Percentiles rank a stretch among this genome's conserved stretches.
Conservation (phyloP, 2,888 invertebrate genomes). For the Drosophila austrosaltans region DNA sequence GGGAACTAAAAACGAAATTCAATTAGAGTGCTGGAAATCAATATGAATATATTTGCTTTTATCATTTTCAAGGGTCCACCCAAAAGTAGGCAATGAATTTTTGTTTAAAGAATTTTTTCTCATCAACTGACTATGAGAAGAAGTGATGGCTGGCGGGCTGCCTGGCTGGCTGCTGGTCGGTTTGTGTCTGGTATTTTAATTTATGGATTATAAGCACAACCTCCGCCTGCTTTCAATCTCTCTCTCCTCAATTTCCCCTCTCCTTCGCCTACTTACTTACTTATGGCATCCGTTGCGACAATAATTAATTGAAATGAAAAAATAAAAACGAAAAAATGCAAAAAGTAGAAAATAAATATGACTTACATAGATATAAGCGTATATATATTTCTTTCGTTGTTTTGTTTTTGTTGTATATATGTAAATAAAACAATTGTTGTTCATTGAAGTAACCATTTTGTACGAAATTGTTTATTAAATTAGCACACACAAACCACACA, state of each 20-base stretch:
- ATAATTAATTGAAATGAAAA: conserved; percentile 43
- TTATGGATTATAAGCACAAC: conserved; percentile 53
- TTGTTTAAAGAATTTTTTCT: background rate
- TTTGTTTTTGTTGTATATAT: conserved; percentile 13
- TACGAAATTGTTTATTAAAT: conserved; percentile 23
- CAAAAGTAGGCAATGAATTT: conserved; percentile 57
- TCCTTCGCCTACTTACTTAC: conserved; percentile 3
- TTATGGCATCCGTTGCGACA: conserved; percentile 27
- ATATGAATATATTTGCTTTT: conserved; percentile 10
- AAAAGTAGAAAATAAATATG: conserved; percentile 7
- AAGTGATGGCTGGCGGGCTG: background rate
- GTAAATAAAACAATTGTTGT: conserved; percentile 50
- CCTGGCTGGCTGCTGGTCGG: conserved; percentile 29
- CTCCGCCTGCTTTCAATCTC: conserved; percentile 29
- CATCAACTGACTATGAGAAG: background rate
- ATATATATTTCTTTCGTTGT: too few species aligned
- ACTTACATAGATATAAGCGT: conserved; percentile 1
- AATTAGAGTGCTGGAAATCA: conserved; percentile 40
- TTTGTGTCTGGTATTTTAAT: conserved; percentile 56
- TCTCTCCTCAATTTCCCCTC: conserved; percentile 1
- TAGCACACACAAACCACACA: conserved; percentile 17
- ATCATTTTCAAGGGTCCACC: conserved; percentile 37
- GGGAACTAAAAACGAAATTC: conserved; percentile 36
- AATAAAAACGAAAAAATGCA: conserved; percentile 36
- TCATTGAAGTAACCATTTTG: conserved; percentile 40